phyloP scores from a whole-genome alignment of 1,140 invertebrate species.

The Bilobella aurantiaca region DNA sequence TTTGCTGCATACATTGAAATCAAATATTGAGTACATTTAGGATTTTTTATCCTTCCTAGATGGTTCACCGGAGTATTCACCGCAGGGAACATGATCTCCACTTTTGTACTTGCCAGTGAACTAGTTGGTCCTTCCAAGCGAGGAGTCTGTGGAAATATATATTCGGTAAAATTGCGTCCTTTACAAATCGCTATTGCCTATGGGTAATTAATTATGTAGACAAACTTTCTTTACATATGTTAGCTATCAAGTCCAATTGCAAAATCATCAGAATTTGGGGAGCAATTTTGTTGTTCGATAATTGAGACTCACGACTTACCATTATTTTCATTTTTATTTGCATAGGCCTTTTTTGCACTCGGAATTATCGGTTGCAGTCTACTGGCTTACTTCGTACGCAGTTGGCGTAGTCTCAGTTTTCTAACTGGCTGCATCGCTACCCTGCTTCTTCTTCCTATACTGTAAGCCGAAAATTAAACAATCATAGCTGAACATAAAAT shows the following conservation, averaged over 20 bases:
- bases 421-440: constrained; percentile 18
- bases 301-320: background rate
- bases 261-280: too few species aligned
- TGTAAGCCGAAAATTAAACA: constrained; percentile 8
- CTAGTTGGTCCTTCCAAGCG: constrained; percentile 24
- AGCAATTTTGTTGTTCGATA: too few species aligned
- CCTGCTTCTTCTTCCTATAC: constrained; percentile 16
- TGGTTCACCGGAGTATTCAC: constrained; percentile 24
- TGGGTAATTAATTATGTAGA: too few species aligned
- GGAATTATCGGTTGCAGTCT: constrained; percentile 27
- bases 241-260: too few species aligned
- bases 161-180: constrained; percentile 26
- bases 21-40: background rate
- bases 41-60: constrained; percentile 18
- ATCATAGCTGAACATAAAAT: too few species aligned
- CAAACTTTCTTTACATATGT: too few species aligned
- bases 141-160: constrained; percentile 30
- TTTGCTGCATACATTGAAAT: background rate
- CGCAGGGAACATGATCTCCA: constrained; percentile 25
- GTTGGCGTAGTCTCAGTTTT: constrained; percentile 24
- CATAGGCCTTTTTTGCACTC: constrained; percentile 27
- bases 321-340: background rate
- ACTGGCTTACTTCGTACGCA: constrained; percentile 18
- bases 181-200: too few species aligned
- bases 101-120: constrained; percentile 26